These are phyloP conservation scores for Anas flavirostris DNA, from an alignment of 2,797 vertebrate species.

Conservation along the genomic window DNA sequence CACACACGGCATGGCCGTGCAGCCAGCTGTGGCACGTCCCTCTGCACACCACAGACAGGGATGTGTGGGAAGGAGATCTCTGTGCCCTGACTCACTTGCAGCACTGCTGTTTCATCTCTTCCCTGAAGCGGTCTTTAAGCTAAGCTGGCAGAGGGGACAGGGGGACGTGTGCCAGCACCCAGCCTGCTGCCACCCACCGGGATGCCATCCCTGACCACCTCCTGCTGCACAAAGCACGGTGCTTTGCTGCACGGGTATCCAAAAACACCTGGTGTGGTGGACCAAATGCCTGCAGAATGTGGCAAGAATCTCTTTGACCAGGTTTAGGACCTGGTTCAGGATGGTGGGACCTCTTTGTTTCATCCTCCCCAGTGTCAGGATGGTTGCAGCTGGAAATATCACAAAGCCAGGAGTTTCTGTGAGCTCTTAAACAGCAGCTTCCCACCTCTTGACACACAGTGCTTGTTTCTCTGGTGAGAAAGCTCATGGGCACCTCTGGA, in stretches of 20 bases:
- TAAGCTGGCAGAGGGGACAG: not conserved
- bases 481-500: not conserved
- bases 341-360: not conserved
- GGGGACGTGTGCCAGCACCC: not conserved
- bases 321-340: not conserved
- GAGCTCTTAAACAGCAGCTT: not conserved
- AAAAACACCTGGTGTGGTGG: fast-evolving
- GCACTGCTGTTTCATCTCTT: not conserved
- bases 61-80: not conserved
- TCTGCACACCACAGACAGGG: not conserved
- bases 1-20: not conserved
- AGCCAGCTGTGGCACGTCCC: not conserved
- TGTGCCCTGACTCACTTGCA: fast-evolving
- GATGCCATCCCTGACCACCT: not conserved
- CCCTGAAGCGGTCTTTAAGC: not conserved
- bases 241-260: not conserved
- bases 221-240: not conserved
- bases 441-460: not conserved
- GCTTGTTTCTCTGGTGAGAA: not conserved
- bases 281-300: not conserved
- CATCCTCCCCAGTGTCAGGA: not conserved
- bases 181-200: not conserved
- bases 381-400: not conserved
- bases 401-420: not conserved
- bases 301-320: not conserved